Base-by-base conservation (phyloP, 2,113 vertebrate species). In the Eolophus roseicapilla region DNA sequence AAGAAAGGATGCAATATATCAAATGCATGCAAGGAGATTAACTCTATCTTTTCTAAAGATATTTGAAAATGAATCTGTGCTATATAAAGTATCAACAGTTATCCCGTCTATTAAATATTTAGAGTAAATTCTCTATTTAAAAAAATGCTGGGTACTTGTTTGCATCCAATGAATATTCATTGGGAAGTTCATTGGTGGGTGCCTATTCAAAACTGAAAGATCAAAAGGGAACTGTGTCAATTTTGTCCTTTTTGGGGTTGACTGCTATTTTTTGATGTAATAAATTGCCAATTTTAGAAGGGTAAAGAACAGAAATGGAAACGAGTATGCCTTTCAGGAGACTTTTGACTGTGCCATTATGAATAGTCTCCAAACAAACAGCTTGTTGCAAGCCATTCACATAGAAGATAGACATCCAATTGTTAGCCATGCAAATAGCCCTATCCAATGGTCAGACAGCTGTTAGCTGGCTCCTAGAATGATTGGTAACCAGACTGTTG, bases 111-210 rank as follows among this genome's bases (percentile, higher is more conserved):
- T 93, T 86, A 94, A 96, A 96, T 96, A 97, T 96, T 92, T 96
- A 94, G 82, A 95, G 67, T 63, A 96, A 95, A 96, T 92, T 90
- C 39, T 78, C 91, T 83, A 59, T 93, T 96, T 89, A 53, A 83
- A 96, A 96, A 97, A 93, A 94, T 76, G 46, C 94, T 37, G 83
- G 82, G 70, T 59, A 94, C 91, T 96, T 97, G 94, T 97, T 97
- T 97, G 95, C 97, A 97, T 97, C 94, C 96, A 95, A 95, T 97
- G 97, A 97, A 97, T 97, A 97, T 97, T 97, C 97, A 97, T 97
- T 96, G 96, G 49, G 96, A 97, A 96, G 94, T 96, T 97, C 97
- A 97, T 95, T 97, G 96, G 96, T 97, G 91, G 95, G 95, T 96
- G 97, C 92, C 97, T 96, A 97, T 97, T 97, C 96, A 97, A 90